Base-by-base conservation (phyloP, 2,797 vertebrate genomes). In the Enteromius thamalakanensis region DNA sequence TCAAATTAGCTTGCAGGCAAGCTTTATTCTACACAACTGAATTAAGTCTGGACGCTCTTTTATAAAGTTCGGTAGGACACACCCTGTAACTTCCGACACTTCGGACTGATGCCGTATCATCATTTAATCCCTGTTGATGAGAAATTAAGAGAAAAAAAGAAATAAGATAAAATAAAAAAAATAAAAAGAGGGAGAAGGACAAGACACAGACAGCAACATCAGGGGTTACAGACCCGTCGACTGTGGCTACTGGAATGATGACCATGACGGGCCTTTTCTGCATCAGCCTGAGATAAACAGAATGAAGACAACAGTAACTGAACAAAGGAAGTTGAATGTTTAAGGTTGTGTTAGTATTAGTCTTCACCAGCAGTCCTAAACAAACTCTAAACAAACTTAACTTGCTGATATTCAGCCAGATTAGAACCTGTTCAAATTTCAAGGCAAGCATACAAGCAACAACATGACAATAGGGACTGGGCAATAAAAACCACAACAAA, bases 261-360 rank as follows among this genome's bases (percentile, higher is more conserved):
- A 93, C 95, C 94, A 90, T 95, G 89, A 92, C 94, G 94, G 93
- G 97, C 96, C 91, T 96, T 97, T 89, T 99, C 97, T 86, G 97
- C 89, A 91, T 99, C 97, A 92, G 97, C 98, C 98, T 99, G 89
- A 89, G 87, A 84, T 84, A 29, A 85, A 81, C 79, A 88, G 71
- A 62, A 55, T 34, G 74, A 53, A 84, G 51, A 32, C 47, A 19
- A 83, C 42, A 60, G n/a, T 12, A 32, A 10, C 23, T 23, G 72
- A 60, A 68, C 6, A 49, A 8, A 69, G 55, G 8, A 76, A 12
- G 23, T 2, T 42, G 11, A 34, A 76, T 23, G 17, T 23, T 49
- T 55, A 42, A 23, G 29, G 5, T 9, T 42, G 26, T 34, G 47
- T 68, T 53, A 55, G 17, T 40, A 19, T 74, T 75, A 51, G 58